Evolutionary conservation across 2,888 invertebrate genomes (phyloP).

Genomic region (Tipula confusa): DNA sequence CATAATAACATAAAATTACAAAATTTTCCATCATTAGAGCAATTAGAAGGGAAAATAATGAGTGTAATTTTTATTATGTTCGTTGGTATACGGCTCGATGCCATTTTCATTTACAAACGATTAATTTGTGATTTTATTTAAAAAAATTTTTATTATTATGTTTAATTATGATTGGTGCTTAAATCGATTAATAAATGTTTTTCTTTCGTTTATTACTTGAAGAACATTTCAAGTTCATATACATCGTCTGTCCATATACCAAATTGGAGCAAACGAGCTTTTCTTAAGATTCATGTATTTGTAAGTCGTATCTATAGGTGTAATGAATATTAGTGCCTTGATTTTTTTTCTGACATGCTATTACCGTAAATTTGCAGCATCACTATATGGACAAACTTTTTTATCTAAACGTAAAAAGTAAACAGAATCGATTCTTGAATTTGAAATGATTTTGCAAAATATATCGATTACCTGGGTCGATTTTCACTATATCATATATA

Average conservation of each 20-base stretch:
- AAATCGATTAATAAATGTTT: too few species aligned
- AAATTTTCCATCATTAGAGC: slow-evolving; percentile 25
- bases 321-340: too few species aligned
- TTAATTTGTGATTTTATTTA: background rate
- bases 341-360: too few species aligned
- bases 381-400: background rate
- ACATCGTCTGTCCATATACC: too few species aligned
- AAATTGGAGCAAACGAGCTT: too few species aligned
- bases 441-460: background rate
- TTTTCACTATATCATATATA: background rate
- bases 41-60: background rate
- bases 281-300: too few species aligned
- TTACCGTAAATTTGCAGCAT: background rate
- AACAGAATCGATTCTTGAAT: background rate
- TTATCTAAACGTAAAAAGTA: background rate
- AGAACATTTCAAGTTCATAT: too few species aligned
- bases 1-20: slow-evolving; percentile 12
- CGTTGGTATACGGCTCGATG: background rate
- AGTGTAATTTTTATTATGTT: background rate
- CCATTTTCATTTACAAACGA: background rate
- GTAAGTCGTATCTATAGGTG: too few species aligned
- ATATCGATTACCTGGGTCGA: background rate
- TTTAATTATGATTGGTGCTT: too few species aligned
- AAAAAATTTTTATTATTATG: background rate
- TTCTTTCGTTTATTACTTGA: too few species aligned